phyloP scores from a whole-genome alignment of 2,113 vertebrate species.

The Urocitellus parryii region DNA sequence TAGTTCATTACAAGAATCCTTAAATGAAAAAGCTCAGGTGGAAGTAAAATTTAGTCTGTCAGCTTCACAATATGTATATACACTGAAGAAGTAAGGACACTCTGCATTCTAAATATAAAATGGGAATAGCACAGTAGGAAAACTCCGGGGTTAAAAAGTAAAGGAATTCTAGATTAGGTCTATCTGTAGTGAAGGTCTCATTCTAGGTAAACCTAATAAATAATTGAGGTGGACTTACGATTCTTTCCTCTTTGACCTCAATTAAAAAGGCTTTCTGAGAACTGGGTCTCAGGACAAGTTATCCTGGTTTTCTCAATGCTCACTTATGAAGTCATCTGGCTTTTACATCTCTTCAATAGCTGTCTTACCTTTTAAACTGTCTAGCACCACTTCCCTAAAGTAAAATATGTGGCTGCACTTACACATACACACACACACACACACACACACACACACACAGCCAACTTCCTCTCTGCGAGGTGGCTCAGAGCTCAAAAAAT shows the following conservation, averaged over 20 bases:
- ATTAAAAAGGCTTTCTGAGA: slow-evolving; percentile 70
- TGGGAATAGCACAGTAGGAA: background rate
- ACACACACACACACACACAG: background rate
- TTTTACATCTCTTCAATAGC: slow-evolving; percentile 79
- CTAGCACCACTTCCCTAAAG: slow-evolving; percentile 64
- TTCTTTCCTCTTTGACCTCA: slow-evolving; percentile 73
- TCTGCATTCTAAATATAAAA: background rate
- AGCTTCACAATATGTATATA: background rate
- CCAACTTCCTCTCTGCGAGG: background rate
- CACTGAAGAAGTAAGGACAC: background rate
- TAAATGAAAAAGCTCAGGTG: background rate
- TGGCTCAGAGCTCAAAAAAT: background rate
- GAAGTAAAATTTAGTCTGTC: background rate
- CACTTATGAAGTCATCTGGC: slow-evolving; percentile 69
- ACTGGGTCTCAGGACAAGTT: slow-evolving; percentile 54
- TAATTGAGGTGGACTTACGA: slow-evolving; percentile 60
- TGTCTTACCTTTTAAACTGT: slow-evolving; percentile 65
- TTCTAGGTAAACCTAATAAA: slow-evolving; percentile 68
- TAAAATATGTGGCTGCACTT: slow-evolving; percentile 56
- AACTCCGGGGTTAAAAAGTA: slow-evolving; percentile 35
- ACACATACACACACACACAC: background rate
- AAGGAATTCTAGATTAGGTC: slow-evolving; percentile 47
- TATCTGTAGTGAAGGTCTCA: slow-evolving; percentile 60
- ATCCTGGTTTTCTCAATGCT: slow-evolving; percentile 57
- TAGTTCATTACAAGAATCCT: slow-evolving; percentile 34